Evolutionary conservation across 2,888 invertebrate genomes (phyloP), one percentile per base, ranked within the genome.

Genomic region (Spodoptera picta): DNA sequence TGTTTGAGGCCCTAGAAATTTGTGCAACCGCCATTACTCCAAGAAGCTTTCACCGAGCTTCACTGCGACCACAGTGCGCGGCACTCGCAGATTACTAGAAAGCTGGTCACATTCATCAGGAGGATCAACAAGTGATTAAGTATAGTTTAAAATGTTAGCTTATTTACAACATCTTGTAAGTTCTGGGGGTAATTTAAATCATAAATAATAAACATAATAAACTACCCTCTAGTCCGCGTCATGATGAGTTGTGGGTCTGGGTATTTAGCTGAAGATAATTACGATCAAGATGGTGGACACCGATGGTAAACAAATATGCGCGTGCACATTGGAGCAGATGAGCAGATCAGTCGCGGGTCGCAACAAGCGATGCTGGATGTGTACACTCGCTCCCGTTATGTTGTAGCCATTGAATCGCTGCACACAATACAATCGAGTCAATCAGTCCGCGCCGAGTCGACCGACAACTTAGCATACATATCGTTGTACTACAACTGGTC

Each of bases 21-120:
- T 36, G 36, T 36, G 69, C 76, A 52, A 11, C 45, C 14, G 43
- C 46, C 54, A 75, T 69, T 69, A 61, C 45, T 58, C 36, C 47
- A n/a, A n/a, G 50, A 50, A 31, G 65, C 73, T 79, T 73, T 77
- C 76, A 46, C 70, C 57, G 43, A 23, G 23, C 42, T 36, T 19
- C 19, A 24, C 43, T 12, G 24, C 36, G 53, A 51, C 60, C 59
- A 50, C 59, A 48, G 24, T 19, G 45, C 59, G 43, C 56, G 46
- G 24, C 12, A 42, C 56, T 3, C 46, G 36, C 52, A 48, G 41
- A 51, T 55, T 48, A 43, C 7, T 48, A 73, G 60, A 73, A 65
- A 65, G 52, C 48, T 48, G 24, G 44, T 43, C 46, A 36, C 49
- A 10, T 27, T 11, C 27, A 36, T 36, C 14, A 31, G 42, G 45